phyloP scores from a whole-genome alignment of 2,113 vertebrate genomes.

The Barbus barbus region DNA sequence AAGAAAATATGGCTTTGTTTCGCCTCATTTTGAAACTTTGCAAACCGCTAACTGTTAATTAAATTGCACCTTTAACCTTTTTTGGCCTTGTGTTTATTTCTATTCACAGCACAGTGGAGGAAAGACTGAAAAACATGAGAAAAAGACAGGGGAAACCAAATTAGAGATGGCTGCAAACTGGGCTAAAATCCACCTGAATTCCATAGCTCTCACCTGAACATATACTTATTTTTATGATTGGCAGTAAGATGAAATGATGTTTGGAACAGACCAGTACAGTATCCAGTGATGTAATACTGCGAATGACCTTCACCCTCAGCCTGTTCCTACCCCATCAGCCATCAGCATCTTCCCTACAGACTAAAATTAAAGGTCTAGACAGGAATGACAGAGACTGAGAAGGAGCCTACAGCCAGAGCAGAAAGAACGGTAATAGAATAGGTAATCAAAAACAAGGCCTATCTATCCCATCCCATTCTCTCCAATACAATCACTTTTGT shows the following conservation, averaged over 20 bases:
- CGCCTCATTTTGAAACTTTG: background rate
- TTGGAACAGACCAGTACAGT: background rate
- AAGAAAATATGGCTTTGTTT: background rate
- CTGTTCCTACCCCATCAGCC: slow-evolving; percentile 25
- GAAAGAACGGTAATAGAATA: slow-evolving; percentile 45
- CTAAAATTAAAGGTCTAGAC: slow-evolving; percentile 37
- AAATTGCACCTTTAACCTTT: background rate
- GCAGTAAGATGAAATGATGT: background rate
- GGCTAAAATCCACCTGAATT: background rate
- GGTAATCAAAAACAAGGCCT: slow-evolving; percentile 13
- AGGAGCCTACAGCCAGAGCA: slow-evolving; percentile 18
- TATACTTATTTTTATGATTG: background rate
- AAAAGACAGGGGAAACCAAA: background rate
- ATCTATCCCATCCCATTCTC: slow-evolving; percentile 10
- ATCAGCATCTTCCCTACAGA: slow-evolving; percentile 28
- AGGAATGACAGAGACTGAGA: slow-evolving; percentile 26
- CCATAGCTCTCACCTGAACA: background rate
- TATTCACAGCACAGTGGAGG: background rate
- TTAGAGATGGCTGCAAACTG: background rate
- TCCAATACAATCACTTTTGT: slow-evolving; percentile 26
- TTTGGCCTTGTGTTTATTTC: background rate
- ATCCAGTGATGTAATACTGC: slow-evolving; percentile 18
- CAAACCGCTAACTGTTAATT: background rate
- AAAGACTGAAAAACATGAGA: background rate
- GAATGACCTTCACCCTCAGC: slow-evolving; percentile 17